Percentiles rank a stretch among this genome's conserved stretches.
These are phyloP conservation scores for Origma solitaria DNA, from an alignment of 2,113 vertebrate genomes.

Conservation along the genomic window DNA sequence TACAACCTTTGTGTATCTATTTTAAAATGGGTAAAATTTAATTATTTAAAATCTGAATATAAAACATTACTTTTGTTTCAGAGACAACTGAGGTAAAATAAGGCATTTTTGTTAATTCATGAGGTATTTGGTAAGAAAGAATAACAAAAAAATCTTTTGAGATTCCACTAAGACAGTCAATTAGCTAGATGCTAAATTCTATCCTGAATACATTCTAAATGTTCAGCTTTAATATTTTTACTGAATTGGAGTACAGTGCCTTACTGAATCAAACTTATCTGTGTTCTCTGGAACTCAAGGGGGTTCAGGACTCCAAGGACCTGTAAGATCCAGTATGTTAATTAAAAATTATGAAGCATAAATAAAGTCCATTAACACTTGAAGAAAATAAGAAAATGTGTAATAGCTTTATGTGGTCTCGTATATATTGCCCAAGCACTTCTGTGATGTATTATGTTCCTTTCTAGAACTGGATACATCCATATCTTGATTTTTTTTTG, in stretches of 20 bases:
- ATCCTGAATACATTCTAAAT: not conserved
- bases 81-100: not conserved
- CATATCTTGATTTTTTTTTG: not conserved
- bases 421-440: not conserved
- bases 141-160: not conserved
- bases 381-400: not conserved
- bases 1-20: not conserved
- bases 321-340: accelerated
- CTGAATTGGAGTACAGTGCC: not conserved
- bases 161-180: not conserved
- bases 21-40: not conserved
- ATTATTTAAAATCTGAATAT: not conserved
- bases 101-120: not conserved
- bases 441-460: not conserved
- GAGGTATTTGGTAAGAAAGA: not conserved
- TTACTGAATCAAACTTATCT: not conserved
- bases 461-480: not conserved
- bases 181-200: not conserved
- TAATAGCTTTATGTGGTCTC: not conserved
- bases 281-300: not conserved
- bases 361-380: not conserved
- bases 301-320: not conserved
- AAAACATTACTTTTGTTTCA: not conserved
- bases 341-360: not conserved
- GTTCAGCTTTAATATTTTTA: not conserved